Percentiles rank a stretch among this genome's conserved stretches.
Evolutionary conservation across 2,888 invertebrate species (phyloP).

Genomic region (Eristalinus aeneus): DNA sequence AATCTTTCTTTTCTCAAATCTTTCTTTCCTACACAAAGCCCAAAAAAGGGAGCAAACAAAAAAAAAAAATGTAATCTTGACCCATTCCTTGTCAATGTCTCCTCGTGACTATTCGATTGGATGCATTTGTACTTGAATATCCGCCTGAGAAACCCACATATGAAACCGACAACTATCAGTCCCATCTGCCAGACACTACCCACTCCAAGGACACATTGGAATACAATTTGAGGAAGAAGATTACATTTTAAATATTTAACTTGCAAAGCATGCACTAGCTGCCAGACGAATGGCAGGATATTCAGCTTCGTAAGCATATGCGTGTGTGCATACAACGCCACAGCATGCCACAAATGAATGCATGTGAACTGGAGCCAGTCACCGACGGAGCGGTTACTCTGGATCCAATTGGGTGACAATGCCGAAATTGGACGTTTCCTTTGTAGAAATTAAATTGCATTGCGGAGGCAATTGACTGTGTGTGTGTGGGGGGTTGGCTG

Average conservation of each 20-base stretch:
- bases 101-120: neutral
- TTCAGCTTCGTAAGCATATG: neutral
- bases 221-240: constrained; percentile 40
- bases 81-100: neutral
- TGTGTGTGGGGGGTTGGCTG: neutral
- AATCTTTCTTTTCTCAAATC: too few species aligned
- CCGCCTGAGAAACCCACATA: neutral
- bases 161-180: neutral
- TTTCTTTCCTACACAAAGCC: neutral
- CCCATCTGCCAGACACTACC: neutral
- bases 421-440: neutral
- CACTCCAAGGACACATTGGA: neutral
- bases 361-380: neutral
- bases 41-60: neutral
- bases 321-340: neutral
- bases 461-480: neutral
- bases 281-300: neutral
- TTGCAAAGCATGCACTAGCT: neutral
- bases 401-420: neutral
- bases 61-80: neutral
- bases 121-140: neutral
- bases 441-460: neutral
- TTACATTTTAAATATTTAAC: constrained; percentile 54
- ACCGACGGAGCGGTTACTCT: neutral
- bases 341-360: neutral